A percentile compares a stretch with the other conserved stretches of the same genome.
phyloP scores from a whole-genome alignment of 2,797 vertebrate species.

The Acomys russatus region DNA sequence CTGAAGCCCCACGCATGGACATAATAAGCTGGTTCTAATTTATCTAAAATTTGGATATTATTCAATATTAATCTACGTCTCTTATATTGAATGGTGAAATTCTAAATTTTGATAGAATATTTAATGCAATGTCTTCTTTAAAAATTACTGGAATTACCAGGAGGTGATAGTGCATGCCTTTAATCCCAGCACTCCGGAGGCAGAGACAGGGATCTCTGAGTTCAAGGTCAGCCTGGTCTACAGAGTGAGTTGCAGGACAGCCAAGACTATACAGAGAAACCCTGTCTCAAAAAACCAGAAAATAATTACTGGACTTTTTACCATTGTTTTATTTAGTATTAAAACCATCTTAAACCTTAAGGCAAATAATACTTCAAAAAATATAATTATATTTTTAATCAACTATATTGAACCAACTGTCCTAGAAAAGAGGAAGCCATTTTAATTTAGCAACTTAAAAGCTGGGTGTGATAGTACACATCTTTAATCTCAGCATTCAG shows the following conservation, averaged over 20 bases:
- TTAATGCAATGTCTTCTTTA: slow-evolving; percentile 30
- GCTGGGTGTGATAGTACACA: neutral
- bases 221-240: no score
- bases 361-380: no score
- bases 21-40: neutral
- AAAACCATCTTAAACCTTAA: no score
- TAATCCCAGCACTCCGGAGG: no score
- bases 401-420: slow-evolving; percentile 48
- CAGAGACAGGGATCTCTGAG: no score
- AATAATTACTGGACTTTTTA: no score
- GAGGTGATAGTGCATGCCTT: no score
- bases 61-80: slow-evolving; percentile 10
- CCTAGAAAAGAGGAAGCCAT: neutral
- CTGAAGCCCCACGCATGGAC: slow-evolving; percentile 42
- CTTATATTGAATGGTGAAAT: slow-evolving; percentile 26
- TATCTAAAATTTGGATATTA: neutral
- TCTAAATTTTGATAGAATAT: slow-evolving; percentile 44
- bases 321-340: no score
- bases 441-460: slow-evolving; percentile 30
- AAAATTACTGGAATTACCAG: no score
- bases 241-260: no score
- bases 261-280: no score
- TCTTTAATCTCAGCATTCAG: neutral
- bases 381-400: slow-evolving; percentile 47
- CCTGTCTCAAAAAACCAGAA: no score